Evolutionary conservation across 64 coral and sea anemone species (phyloP).

Genomic region (Hydrozoanthus tunicans): DNA sequence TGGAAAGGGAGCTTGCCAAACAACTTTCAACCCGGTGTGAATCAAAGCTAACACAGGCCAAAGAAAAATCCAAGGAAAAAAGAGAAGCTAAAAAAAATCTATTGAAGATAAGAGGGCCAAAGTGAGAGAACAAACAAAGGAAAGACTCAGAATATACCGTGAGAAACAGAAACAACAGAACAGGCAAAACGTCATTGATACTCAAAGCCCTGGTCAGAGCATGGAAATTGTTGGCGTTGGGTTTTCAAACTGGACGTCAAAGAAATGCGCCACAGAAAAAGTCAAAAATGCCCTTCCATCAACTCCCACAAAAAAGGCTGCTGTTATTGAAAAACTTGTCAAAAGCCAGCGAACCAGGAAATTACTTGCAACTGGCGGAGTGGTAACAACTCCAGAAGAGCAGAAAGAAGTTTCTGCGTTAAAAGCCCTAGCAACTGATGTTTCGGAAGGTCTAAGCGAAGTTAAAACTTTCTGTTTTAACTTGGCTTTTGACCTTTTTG

Average conservation of each 20-base stretch:
- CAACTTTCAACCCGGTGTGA: neutral
- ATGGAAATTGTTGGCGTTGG: neutral
- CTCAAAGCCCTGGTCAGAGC: neutral
- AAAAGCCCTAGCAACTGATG: constrained; percentile 8
- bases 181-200: neutral
- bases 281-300: constrained; percentile 9
- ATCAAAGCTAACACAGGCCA: neutral
- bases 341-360: constrained; percentile 53
- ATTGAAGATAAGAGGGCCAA: constrained; percentile 11
- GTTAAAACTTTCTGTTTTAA: constrained; percentile 25
- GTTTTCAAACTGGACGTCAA: constrained; percentile 52
- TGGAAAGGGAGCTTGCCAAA: neutral
- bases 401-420: constrained; percentile 27
- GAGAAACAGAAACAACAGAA: constrained; percentile 25
- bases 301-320: constrained; percentile 38
- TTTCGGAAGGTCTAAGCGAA: constrained; percentile 6
- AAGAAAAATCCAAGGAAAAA: constrained; percentile 8
- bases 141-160: constrained; percentile 42
- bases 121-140: constrained; percentile 24
- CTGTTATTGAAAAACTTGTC: neutral
- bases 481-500: neutral
- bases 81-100: neutral
- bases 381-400: constrained; percentile 29
- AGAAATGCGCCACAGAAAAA: constrained; percentile 41
- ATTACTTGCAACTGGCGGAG: constrained; percentile 21